Conservation (phyloP, 2,797 vertebrate species). For the Lagodon rhomboides region DNA sequence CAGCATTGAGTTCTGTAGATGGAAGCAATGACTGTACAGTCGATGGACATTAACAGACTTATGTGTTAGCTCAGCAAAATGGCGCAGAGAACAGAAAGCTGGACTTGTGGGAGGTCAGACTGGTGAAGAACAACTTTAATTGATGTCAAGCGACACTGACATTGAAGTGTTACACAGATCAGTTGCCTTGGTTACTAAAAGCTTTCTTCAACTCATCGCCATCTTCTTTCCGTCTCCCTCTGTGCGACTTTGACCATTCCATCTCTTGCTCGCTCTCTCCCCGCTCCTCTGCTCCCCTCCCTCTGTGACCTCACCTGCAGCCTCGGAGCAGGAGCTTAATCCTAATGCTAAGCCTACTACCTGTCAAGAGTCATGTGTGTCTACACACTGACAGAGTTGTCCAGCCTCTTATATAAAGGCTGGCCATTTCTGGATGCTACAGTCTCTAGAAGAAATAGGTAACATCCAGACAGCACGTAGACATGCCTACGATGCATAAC, state of each 20-base stretch:
- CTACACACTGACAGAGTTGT: slow-evolving; percentile 68
- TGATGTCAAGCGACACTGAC: slow-evolving; percentile 1
- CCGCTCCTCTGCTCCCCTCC: neutral
- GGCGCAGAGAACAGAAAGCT: neutral
- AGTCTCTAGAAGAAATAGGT: slow-evolving; percentile 15
- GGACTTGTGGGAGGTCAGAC: neutral
- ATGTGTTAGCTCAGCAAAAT: neutral
- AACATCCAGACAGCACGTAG: slow-evolving; percentile 18
- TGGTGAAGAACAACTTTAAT: neutral
- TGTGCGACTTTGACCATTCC: slow-evolving; percentile 25
- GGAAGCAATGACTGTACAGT: neutral
- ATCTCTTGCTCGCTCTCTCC: neutral
- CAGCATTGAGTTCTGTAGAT: neutral
- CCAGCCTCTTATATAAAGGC: slow-evolving; percentile 69
- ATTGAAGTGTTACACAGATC: neutral
- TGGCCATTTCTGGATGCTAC: slow-evolving; percentile 54
- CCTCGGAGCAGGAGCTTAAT: slow-evolving; percentile 75
- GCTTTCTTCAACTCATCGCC: neutral
- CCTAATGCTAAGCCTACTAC: slow-evolving; percentile 82
- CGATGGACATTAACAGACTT: neutral
- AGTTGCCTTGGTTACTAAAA: slow-evolving; percentile 6
- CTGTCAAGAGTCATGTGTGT: slow-evolving; percentile 83
- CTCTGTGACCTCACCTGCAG: slow-evolving; percentile 65
- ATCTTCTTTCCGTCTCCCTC: neutral
- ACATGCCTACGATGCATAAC: neutral